Base-by-base conservation (phyloP, 2,113 vertebrate species). In the Chaetops frenatus region DNA sequence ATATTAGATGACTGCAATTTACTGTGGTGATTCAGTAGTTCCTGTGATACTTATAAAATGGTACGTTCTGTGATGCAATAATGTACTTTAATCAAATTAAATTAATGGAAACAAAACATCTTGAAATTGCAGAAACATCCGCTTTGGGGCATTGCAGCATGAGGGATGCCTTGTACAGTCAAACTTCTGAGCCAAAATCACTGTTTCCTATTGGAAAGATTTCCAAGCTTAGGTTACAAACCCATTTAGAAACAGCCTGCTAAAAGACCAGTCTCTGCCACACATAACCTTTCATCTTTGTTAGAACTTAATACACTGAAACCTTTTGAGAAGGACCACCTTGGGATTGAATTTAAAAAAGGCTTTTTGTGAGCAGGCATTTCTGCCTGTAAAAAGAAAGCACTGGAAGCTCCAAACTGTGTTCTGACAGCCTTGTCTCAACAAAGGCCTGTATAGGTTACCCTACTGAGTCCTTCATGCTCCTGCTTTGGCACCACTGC, bases 221-320 rank as follows among this genome's bases (percentile, higher is more conserved):
- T 85, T 96, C 38, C 73, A 93, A 67, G 77, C 88, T 95, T 76
- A 54, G 36, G 54, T 81, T 93, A 89, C 73, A 94, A 64, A 94
- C 96, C 64, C 58, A 18, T 92, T 90, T 78, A 95, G 94, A 96
- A 80, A 48, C 54, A 91, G 60, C 36, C 50, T 86, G 45, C 69
- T 88, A 40, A 86, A 96, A 94, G 70, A 73, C 35, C 38, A 58
- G 45, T 48, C 60, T 79, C 70, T 91, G 65, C 70, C 61, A 92
- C 28, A 27, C 90, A 18, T 6, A 60, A 86, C 93, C 74, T 96
- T 95, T 92, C 48, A 91, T 48, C 66, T 95, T 91, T 88, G 25
- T 92, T 94, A 95, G 69, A 91, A 88, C 57, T 93, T 92, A 85
- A 90, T 85, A 92, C 51, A 71, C 57, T 88, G 90, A 93, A 95